Conservation (phyloP, 1,140 invertebrate species). For the Trypoxylus dichotomus region DNA sequence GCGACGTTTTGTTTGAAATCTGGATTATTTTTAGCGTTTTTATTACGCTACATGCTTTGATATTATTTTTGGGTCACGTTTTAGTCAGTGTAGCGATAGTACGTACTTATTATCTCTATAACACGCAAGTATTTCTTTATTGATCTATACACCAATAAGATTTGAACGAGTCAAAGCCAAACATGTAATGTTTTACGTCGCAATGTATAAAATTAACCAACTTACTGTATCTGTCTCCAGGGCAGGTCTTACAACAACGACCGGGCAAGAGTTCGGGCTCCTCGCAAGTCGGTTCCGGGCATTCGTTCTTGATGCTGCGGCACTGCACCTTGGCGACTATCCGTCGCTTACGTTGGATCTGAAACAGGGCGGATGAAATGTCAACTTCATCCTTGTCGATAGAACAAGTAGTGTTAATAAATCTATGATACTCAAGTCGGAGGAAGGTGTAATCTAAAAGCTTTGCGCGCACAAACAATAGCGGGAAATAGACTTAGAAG, state of each 20-base stretch:
- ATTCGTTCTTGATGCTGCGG: constrained; percentile 87
- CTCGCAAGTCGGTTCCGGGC: constrained; percentile 81
- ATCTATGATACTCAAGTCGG: neutral
- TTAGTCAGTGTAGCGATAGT: no score
- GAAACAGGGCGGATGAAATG: constrained; percentile 45
- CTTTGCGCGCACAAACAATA: no score
- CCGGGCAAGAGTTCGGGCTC: constrained; percentile 83
- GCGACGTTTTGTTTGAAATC: neutral
- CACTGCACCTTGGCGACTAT: constrained; percentile 84
- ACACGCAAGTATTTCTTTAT: no score
- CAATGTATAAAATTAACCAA: constrained; percentile 42
- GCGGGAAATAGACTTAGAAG: no score
- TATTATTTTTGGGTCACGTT: neutral
- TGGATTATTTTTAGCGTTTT: neutral
- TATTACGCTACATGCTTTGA: neutral
- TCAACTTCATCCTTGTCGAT: neutral
- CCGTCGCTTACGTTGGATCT: constrained; percentile 87
- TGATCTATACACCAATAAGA: no score
- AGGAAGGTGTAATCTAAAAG: no score
- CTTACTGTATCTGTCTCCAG: constrained; percentile 75
- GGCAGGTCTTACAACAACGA: constrained; percentile 87
- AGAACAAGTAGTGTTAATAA: neutral
- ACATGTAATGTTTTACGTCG: neutral
- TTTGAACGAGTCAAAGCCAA: no score
- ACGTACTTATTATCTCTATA: no score